Percentiles rank a stretch among this genome's conserved stretches.
Evolutionary conservation across 2,888 invertebrate species (phyloP).

Genomic region (Aethes cnicana): DNA sequence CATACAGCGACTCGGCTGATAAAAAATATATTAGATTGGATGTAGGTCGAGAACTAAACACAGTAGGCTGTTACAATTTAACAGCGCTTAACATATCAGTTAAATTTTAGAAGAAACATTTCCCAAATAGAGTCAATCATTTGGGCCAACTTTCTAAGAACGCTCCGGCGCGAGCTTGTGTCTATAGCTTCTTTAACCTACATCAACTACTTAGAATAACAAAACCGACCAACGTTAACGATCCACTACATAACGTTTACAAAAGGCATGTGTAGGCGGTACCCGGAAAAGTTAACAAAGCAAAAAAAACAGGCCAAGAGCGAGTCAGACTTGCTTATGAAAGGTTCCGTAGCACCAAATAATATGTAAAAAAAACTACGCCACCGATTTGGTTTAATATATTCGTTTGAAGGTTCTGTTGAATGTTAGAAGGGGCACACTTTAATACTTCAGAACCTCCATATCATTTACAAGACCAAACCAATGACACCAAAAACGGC

Average conservation of each 20-base stretch:
- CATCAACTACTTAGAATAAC: conserved; percentile 24
- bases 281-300: conserved; percentile 14
- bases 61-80: conserved; percentile 17
- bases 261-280: conserved; percentile 15
- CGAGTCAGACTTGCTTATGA: too few relatives aligned
- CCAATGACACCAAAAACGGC: too few relatives aligned
- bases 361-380: too few relatives aligned
- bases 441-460: too few relatives aligned
- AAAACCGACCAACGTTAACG: conserved; percentile 24
- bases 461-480: too few relatives aligned
- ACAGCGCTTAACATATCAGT: conserved; percentile 9
- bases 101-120: conserved; percentile 21
- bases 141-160: conserved; percentile 8
- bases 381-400: too few relatives aligned
- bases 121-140: conserved; percentile 6
- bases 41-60: conserved; percentile 19
- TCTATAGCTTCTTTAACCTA: conserved; percentile 21
- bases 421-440: too few relatives aligned
- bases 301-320: too few relatives aligned
- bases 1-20: not conserved
- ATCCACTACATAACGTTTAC: conserved; percentile 12
- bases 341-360: too few relatives aligned
- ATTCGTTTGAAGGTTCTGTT: too few relatives aligned
- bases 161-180: not conserved
- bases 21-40: conserved; percentile 16